These are phyloP conservation scores for Chrysopa pallens DNA, from an alignment of 1,140 invertebrate species.

Conservation along the genomic window DNA sequence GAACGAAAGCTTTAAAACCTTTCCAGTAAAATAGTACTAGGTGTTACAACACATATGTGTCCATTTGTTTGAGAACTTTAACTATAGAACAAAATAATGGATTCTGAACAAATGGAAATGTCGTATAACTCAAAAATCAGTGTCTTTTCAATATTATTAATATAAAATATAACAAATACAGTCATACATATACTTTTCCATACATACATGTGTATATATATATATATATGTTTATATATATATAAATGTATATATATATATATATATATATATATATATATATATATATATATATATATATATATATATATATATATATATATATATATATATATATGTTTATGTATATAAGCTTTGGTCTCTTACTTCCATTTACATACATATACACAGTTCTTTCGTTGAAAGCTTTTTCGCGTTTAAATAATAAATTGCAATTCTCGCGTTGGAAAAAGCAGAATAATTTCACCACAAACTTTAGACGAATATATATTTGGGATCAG, in stretches of 20 bases:
- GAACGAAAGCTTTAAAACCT: too few species aligned
- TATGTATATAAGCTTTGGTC: not conserved
- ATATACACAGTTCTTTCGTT: not conserved
- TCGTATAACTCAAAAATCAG: too few species aligned
- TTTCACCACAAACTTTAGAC: too few species aligned
- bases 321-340: not conserved
- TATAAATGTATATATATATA: not conserved
- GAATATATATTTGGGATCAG: too few species aligned
- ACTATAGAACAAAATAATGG: too few species aligned
- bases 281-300: not conserved
- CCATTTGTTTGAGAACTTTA: too few species aligned
- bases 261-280: not conserved
- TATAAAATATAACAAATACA: not conserved
- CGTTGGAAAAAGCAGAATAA: too few species aligned
- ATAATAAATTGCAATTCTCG: constrained; percentile 11
- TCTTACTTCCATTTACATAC: not conserved
- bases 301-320: not conserved
- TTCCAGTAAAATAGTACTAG: too few species aligned
- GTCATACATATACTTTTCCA: not conserved
- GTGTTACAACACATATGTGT: too few species aligned
- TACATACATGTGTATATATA: not conserved
- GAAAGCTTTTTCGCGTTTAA: constrained; percentile 7
- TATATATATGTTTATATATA: not conserved
- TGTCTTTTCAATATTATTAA: too few species aligned
- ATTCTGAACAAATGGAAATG: too few species aligned